phyloP scores from a whole-genome alignment of 2,797 vertebrate species.

The Melanotaenia boesemani region DNA sequence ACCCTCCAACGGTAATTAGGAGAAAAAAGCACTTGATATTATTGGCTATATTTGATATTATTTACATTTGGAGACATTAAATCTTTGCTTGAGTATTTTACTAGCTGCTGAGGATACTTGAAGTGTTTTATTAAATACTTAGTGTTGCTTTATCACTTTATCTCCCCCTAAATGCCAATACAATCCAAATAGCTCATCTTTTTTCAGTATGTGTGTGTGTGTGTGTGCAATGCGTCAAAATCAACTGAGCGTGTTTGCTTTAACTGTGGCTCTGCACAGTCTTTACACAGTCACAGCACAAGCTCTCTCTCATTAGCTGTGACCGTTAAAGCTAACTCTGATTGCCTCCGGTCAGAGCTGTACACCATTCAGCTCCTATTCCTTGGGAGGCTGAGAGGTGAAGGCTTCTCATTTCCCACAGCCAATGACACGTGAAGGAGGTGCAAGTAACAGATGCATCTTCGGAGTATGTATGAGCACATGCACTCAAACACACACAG shows the following conservation, averaged over 20 bases:
- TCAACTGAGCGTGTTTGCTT: slow-evolving; percentile 67
- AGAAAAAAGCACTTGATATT: neutral
- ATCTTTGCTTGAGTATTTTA: slow-evolving; percentile 24
- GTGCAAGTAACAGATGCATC: slow-evolving; percentile 72
- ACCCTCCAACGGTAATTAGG: neutral
- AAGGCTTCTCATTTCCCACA: slow-evolving; percentile 69
- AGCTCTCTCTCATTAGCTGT: slow-evolving; percentile 68
- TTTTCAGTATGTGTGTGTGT: neutral
- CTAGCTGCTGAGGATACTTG: slow-evolving; percentile 4
- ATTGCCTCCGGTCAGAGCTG: slow-evolving; percentile 62
- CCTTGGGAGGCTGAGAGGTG: slow-evolving; percentile 48
- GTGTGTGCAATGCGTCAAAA: slow-evolving; percentile 57
- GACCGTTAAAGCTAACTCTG: slow-evolving; percentile 66
- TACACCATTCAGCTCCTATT: slow-evolving; percentile 52
- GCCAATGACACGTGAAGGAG: slow-evolving; percentile 81
- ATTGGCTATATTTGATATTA: slow-evolving; percentile 9
- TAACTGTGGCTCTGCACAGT: slow-evolving; percentile 43
- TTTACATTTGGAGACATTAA: slow-evolving; percentile 21
- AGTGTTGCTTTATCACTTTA: slow-evolving; percentile 14
- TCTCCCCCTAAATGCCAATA: slow-evolving; percentile 43
- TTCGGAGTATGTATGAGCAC: slow-evolving; percentile 17
- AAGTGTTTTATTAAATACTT: slow-evolving; percentile 39
- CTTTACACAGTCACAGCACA: slow-evolving; percentile 54
- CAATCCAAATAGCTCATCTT: slow-evolving; percentile 43
- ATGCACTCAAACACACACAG: slow-evolving; percentile 4